Percentiles rank a stretch among this genome's conserved stretches.
Evolutionary conservation across 2,888 invertebrate genomes (phyloP).

Genomic region (Coronaproctus castanopsis): DNA sequence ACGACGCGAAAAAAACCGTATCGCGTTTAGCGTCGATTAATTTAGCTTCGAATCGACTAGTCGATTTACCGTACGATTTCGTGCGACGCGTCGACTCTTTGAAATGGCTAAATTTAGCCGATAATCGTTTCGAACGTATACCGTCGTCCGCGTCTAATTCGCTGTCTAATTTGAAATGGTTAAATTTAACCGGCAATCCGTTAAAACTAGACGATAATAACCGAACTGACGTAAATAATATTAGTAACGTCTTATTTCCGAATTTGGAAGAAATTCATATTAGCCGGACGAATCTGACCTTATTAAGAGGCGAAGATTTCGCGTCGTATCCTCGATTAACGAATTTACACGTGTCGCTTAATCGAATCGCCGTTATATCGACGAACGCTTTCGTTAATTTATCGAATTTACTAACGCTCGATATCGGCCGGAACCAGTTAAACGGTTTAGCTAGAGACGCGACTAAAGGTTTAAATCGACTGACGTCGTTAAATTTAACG

Average conservation of each 20-base stretch:
- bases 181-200: conserved; percentile 69
- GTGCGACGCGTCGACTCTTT: conserved; percentile 43
- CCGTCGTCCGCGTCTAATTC: conserved; percentile 43
- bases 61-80: conserved; percentile 60
- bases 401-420: conserved; percentile 51
- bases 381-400: conserved; percentile 66
- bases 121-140: conserved; percentile 57
- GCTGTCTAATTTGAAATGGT: conserved; percentile 46
- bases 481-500: conserved; percentile 58
- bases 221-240: not conserved
- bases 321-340: conserved; percentile 59
- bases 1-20: conserved; percentile 51
- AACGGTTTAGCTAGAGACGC: conserved; percentile 66
- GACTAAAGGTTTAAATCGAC: conserved; percentile 51
- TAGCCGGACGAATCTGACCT: conserved; percentile 61
- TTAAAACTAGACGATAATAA: conserved; percentile 33
- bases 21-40: conserved; percentile 53
- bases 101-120: conserved; percentile 53
- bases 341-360: conserved; percentile 49
- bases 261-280: conserved; percentile 46
- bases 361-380: conserved; percentile 55
- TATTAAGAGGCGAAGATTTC: conserved; percentile 66
- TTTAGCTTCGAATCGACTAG: conserved; percentile 50
- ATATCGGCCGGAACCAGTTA: conserved; percentile 62
- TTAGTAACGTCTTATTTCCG: conserved; percentile 20